Base-by-base conservation (phyloP, 2,113 vertebrate genomes). In the Gallinago media region DNA sequence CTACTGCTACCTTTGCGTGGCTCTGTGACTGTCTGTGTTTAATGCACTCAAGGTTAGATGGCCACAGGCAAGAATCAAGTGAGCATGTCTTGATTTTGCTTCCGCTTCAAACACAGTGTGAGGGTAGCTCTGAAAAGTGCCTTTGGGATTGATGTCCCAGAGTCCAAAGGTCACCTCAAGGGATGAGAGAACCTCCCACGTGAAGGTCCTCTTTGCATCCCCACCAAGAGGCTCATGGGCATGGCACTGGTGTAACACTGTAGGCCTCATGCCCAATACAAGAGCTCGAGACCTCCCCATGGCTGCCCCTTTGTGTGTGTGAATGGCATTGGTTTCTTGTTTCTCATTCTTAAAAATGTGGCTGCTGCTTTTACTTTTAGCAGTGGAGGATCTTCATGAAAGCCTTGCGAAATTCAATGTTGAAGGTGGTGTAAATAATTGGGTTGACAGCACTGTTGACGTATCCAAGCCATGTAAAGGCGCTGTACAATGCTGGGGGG, bases 371-470 rank as follows among this genome's bases (percentile, higher is more conserved):
- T 88, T 44, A 8, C 91, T 91, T 96, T 98, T 98, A 99, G 97
- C 99, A 99, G 97, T 99, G 99, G 93, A 99, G 98, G 96, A 99
- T 99, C 98, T 99, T 99, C 96, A 99, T 98, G 98, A 99, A 99
- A 90, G 99, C 99, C 97, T 99, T 99, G 97, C 99, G 98, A 96
- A 99, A 99, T 97, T 99, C 99, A 1, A 99, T 97, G 92, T 99
- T 99, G 97, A 99, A 99, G 89, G 99, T 99, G 68, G 99, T 99
- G 97, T 99, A 99, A 91, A 99, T 99, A 95, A 99, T 99, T 36
- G 99, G 99, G 96, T 99, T 99, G 94, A 99, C 98, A 9, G 99
- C 99, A 22, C 99, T 99, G 97, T 99, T 99, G 97, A 99, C 99
- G 1, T 99, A 99, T 85, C 99, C 99, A 78, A 99, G 98, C 99